phyloP scores from a whole-genome alignment of 2,888 invertebrate species.

The Acronicta aceris region DNA sequence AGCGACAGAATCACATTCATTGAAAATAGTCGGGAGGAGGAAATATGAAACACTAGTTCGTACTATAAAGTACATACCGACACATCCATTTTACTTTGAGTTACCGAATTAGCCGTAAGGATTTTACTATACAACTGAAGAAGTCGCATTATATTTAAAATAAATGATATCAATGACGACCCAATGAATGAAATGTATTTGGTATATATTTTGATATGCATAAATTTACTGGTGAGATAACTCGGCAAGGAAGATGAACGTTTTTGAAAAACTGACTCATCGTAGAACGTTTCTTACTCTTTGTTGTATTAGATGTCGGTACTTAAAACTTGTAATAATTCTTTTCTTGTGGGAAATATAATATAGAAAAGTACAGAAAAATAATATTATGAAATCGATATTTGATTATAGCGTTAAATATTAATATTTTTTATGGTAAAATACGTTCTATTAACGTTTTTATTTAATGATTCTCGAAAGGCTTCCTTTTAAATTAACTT shows the following conservation, averaged over 20 bases:
- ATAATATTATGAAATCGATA: conserved; percentile 73
- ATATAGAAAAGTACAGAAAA: conserved; percentile 75
- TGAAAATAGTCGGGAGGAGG: conserved; percentile 16
- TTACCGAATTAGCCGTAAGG: conserved; percentile 75
- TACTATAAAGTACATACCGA: conserved; percentile 20
- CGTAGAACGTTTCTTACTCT: conserved; percentile 65
- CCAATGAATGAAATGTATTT: conserved; percentile 72
- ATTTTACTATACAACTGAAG: conserved; percentile 68
- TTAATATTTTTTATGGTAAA: conserved; percentile 77
- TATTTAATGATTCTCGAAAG: conserved; percentile 64
- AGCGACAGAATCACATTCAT: conserved; percentile 52
- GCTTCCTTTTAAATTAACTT: conserved; percentile 71
- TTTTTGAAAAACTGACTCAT: conserved; percentile 70
- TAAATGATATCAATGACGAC: conserved; percentile 73
- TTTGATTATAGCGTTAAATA: conserved; percentile 77
- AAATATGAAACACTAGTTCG: conserved; percentile 11
- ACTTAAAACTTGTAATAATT: conserved; percentile 77
- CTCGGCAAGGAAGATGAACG: conserved; percentile 64
- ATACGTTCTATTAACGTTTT: conserved; percentile 65
- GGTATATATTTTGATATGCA: conserved; percentile 87
- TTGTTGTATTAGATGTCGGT: conserved; percentile 78
- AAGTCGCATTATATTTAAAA: conserved; percentile 74
- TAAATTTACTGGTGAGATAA: conserved; percentile 79
- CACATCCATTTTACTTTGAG: conserved; percentile 58
- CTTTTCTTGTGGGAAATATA: conserved; percentile 70